Base-by-base conservation (phyloP, 1,140 invertebrate species). In the Oscheius sp. region DNA sequence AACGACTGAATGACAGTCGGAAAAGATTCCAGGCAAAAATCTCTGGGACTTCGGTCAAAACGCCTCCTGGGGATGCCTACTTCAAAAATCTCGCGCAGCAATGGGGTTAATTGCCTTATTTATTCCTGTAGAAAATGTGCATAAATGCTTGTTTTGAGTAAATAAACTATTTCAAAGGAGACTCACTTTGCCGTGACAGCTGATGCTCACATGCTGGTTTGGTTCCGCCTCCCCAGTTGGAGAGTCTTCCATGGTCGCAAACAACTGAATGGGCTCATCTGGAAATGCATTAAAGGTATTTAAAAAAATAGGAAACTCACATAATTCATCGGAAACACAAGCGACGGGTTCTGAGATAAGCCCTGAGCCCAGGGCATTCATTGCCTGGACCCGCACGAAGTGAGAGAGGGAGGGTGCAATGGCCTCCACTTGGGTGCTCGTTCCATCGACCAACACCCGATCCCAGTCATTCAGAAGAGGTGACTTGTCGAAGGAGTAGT, bases 391-490 rank as follows among this genome's bases (percentile, higher is more conserved):
- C 49, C 28, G 15, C 15, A 55, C 49, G 49, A 13, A 55, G 23
- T 55, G 49, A 4, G 49, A 26, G 23, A 55, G 15, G 7, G 49
- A 55, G 7, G 49, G 49, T 4, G 49, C 49, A 26, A 55, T 55
- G 49, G 28, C 49, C 15, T 55, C 49, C 15, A 55, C 28, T 23
- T 55, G 49, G 23, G 49, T 26, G 23, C 7, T 23, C 23, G 15
- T 7, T 7, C 49, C 49, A 4, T 55, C 49, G 7, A 55, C 49
- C 23, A 20, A 15, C 7, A 55, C 28, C 49, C 49, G 7, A 23
- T 55, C 49, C 49, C 49, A 55, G 49, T 55, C 49, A 23, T 55
- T 55, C 49, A 55, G 49, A 55, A 20, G 7, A 4, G 49, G 49
- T 4, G 49, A 55, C 7, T 55, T 55, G 7, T 55, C 49, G 23